Evolutionary conservation across 1,140 invertebrate genomes (phyloP).

Genomic region (Drosophila nigromelanica): DNA sequence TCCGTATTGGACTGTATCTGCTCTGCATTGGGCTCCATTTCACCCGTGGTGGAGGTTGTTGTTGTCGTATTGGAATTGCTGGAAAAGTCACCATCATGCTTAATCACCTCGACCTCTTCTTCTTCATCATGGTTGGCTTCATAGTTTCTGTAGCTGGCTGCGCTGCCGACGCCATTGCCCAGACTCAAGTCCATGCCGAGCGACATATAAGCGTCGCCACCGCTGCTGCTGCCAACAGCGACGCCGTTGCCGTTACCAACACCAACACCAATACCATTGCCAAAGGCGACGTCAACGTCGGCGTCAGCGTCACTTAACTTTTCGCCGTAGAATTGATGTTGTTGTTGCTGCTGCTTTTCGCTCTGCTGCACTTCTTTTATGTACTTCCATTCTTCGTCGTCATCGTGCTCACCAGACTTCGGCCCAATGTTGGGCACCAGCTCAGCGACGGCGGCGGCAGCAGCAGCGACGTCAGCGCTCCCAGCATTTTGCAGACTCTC

Average conservation of each 20-base stretch:
- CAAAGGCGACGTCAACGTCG: constrained; percentile 42
- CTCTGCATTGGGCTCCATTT: constrained; percentile 46
- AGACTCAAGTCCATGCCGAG: constrained; percentile 42
- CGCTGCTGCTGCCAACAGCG: constrained; percentile 24
- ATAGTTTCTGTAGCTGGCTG: constrained; percentile 16
- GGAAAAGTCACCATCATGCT: constrained; percentile 75
- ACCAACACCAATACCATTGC: constrained; percentile 49
- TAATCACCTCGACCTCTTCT: constrained; percentile 73
- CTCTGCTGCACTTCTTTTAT: constrained; percentile 81
- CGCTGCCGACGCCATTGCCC: constrained; percentile 42
- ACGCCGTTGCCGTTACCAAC: constrained; percentile 29
- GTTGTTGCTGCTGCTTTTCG: constrained; percentile 73
- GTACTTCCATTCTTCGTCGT: constrained; percentile 81
- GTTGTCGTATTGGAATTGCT: constrained; percentile 75
- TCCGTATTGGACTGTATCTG: constrained; percentile 41
- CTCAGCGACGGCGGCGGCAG: constrained; percentile 59
- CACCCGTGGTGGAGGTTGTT: constrained; percentile 59
- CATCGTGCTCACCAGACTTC: constrained; percentile 62
- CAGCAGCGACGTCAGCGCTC: constrained; percentile 54
- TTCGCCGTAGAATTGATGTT: constrained; percentile 47
- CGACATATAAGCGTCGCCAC: constrained; percentile 40
- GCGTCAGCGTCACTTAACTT: constrained; percentile 37
- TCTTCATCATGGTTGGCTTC: constrained; percentile 40
- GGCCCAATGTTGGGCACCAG: constrained; percentile 49
- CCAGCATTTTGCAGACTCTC: constrained; percentile 74